Evolutionary conservation across 2,888 invertebrate genomes (phyloP), one percentile per base, ranked within the genome.

Genomic region (Nomada ferruginata): DNA sequence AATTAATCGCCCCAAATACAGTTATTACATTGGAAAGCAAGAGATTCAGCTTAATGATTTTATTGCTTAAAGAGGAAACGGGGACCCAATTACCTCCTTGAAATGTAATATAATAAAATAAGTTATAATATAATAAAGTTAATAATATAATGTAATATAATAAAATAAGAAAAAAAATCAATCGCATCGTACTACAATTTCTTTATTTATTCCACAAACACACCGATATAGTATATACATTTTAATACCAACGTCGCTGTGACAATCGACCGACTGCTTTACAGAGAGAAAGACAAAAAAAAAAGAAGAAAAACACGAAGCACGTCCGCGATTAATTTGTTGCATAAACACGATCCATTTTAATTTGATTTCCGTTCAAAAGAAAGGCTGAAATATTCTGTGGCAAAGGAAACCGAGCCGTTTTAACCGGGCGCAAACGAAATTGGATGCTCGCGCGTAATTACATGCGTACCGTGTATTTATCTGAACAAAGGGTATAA

Each of bases 401-500:
- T 36, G 18, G 42, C 66, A 68, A 80, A 71, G 55, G 76, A 53
- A 50, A 61, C 18, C 47, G 52, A 44, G 60, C 20, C 61, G 68
- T 63, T 80, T 79, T 61, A 72, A 57, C 53, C 60, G 55, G 59
- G 52, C 66, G 72, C 63, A 72, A 72, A 61, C 66, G 79, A 79
- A 81, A 79, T 65, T 79, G 68, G 72, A 79, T 73, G 80, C 73
- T 69, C 71, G 71, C 76, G 63, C 71, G 82, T 82, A 82, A 82
- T 82, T 82, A 82, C 68, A 74, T 74, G 77, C 63, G 68, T 69
- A 77, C 69, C 66, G 68, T 70, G 72, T 82, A 73, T 75, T 83
- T 83, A 83, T 83, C 69, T 36, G 69, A 82, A 83, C 76, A 73
- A 82, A 82, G 82, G 59, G 76, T 82, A 36, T 36, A 83, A 83